Conservation (phyloP, 2,113 vertebrate species). For the Muntiacus reevesi region DNA sequence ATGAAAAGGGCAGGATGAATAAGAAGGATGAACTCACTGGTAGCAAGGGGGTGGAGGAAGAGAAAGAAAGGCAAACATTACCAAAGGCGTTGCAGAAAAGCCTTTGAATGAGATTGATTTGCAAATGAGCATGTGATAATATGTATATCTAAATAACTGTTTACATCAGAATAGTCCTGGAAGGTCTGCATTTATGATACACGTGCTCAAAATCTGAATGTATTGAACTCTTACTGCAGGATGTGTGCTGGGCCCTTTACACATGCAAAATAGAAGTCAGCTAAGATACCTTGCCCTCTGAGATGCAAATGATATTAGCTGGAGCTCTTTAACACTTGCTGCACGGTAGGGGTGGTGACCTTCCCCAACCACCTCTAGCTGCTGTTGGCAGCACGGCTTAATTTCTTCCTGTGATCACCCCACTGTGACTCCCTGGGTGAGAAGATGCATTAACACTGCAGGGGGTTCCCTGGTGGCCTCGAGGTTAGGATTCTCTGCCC, state of each 20-base stretch:
- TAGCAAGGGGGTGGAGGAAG: neutral
- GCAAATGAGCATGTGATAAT: neutral
- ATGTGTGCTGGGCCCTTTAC: neutral
- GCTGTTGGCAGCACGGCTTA: rapidly evolving
- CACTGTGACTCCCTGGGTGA: neutral
- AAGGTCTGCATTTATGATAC: neutral
- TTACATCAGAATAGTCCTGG: neutral
- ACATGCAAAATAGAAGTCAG: neutral
- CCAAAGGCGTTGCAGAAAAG: neutral
- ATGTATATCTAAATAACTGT: neutral
- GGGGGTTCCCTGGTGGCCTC: neutral
- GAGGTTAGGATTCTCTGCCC: neutral
- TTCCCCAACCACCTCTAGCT: neutral
- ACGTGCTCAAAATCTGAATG: neutral
- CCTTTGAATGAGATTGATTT: conserved; percentile 19
- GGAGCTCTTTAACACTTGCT: rapidly evolving
- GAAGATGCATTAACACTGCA: neutral
- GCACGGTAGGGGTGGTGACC: rapidly evolving
- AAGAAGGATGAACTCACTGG: neutral
- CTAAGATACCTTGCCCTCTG: neutral
- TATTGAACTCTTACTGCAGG: neutral
- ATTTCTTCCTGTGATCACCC: neutral
- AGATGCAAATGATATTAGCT: conserved; percentile 2
- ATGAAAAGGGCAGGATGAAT: neutral
- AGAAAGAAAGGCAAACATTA: neutral